phyloP scores from a whole-genome alignment of 2,797 vertebrate genomes.

The Novumbra hubbsi region DNA sequence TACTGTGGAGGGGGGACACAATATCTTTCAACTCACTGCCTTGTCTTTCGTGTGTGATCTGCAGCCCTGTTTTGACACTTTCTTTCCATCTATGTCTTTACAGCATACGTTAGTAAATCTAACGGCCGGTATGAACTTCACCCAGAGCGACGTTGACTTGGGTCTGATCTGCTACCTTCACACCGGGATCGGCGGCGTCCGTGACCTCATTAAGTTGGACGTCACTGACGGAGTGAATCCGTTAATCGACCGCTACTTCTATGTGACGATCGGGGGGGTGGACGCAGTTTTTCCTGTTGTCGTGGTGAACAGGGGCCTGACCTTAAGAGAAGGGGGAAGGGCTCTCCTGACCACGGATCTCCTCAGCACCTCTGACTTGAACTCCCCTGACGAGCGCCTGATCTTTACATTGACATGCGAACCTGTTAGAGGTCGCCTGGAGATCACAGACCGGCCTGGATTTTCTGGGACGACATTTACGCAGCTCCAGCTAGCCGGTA shows the following conservation, averaged over 20 bases:
- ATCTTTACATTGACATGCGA: constrained; percentile 64
- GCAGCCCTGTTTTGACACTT: neutral
- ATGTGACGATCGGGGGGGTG: constrained; percentile 64
- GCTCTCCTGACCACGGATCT: constrained; percentile 61
- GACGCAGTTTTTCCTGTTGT: constrained; percentile 69
- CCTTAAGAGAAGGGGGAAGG: constrained; percentile 68
- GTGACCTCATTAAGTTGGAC: constrained; percentile 61
- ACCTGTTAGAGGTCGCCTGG: constrained; percentile 67
- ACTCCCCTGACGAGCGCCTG: constrained; percentile 54
- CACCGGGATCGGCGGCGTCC: constrained; percentile 61
- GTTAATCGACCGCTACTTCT: constrained; percentile 70
- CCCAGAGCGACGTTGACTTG: constrained; percentile 72
- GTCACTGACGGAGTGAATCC: constrained; percentile 43
- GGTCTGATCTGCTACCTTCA: constrained; percentile 67
- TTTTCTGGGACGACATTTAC: constrained; percentile 54
- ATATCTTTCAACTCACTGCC: too few species aligned
- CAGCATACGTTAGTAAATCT: neutral
- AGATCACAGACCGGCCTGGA: constrained; percentile 66
- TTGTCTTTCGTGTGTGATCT: too few species aligned
- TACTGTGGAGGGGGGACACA: too few species aligned
- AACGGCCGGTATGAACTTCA: constrained; percentile 66
- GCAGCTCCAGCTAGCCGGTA: constrained; percentile 57
- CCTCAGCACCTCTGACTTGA: constrained; percentile 59
- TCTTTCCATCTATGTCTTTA: neutral
- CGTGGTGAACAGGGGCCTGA: constrained; percentile 71